Percentiles rank a stretch among this genome's conserved stretches.
Evolutionary conservation across 2,113 vertebrate species (phyloP).

Genomic region (Perognathus longimembris): DNA sequence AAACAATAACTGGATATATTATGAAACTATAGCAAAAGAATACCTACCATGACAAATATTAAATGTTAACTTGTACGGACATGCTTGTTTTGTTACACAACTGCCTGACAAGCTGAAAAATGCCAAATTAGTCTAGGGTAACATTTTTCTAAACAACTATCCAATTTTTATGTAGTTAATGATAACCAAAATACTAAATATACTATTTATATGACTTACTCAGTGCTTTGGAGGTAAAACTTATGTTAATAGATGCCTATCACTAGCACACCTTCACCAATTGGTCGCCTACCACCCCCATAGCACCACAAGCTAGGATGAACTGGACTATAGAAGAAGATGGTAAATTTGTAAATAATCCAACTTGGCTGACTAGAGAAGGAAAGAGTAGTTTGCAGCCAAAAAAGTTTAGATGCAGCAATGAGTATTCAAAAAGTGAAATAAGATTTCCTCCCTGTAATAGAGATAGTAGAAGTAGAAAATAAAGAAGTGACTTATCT

Average conservation of each 20-base stretch:
- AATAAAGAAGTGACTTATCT: neutral
- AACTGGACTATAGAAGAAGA: neutral
- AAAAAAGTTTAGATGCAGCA: neutral
- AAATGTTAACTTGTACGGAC: neutral
- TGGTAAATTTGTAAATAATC: neutral
- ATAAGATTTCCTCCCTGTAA: neutral
- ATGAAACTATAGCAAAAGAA: neutral
- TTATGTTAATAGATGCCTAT: neutral
- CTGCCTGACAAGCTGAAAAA: neutral
- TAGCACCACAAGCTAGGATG: neutral
- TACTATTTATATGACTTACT: neutral
- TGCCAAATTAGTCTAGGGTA: neutral
- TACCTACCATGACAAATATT: neutral
- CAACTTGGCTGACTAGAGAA: neutral
- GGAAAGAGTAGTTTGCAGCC: neutral
- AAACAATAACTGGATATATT: slow-evolving; percentile 28
- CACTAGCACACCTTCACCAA: neutral
- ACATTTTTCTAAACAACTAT: neutral
- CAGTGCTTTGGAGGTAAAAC: neutral
- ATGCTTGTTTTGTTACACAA: neutral
- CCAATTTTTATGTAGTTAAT: neutral
- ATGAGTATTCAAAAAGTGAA: slow-evolving; percentile 11
- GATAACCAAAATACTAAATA: neutral
- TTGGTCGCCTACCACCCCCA: neutral
- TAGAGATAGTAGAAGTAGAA: neutral